These are phyloP conservation scores for Acanthaster planci DNA, from an alignment of 35 echinoderm and acorn worm genomes.

Conservation along the genomic window DNA sequence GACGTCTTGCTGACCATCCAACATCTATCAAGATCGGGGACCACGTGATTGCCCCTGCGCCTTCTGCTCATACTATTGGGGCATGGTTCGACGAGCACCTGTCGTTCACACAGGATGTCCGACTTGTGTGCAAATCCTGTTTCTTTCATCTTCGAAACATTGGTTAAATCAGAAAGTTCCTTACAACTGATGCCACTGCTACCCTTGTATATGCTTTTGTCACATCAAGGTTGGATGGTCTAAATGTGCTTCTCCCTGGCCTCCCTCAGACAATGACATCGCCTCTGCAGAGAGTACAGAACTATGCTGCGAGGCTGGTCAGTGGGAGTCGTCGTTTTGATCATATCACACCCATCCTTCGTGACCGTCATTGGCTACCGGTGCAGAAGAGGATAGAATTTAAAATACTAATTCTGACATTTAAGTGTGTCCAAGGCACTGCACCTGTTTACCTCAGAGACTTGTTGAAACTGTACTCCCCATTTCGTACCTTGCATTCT, in stretches of 20 bases:
- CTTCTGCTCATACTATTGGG: too few species aligned
- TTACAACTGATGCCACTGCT: too few species aligned
- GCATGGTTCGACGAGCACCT: too few species aligned
- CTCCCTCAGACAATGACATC: not conserved
- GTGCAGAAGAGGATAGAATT: not conserved
- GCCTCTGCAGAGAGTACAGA: slow-evolving; percentile 26
- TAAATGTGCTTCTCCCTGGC: not conserved
- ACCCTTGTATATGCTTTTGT: slow-evolving; percentile 25
- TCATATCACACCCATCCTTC: slow-evolving; percentile 7
- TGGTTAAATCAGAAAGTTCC: too few species aligned
- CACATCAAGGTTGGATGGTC: not conserved
- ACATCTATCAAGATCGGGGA: too few species aligned
- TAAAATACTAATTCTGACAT: not conserved
- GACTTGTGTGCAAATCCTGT: too few species aligned
- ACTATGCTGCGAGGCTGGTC: slow-evolving; percentile 27
- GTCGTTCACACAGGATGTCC: too few species aligned
- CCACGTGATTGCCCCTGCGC: too few species aligned
- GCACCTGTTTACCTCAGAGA: too few species aligned
- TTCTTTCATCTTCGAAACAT: too few species aligned
- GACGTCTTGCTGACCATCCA: too few species aligned
- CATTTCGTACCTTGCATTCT: not conserved
- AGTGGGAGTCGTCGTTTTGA: not conserved
- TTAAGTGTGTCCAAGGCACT: not conserved
- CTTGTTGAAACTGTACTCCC: too few species aligned
- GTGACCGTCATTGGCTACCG: slow-evolving; percentile 38